Evolutionary conservation across 2,888 invertebrate genomes (phyloP).

Genomic region (Thymelicus sylvestris): DNA sequence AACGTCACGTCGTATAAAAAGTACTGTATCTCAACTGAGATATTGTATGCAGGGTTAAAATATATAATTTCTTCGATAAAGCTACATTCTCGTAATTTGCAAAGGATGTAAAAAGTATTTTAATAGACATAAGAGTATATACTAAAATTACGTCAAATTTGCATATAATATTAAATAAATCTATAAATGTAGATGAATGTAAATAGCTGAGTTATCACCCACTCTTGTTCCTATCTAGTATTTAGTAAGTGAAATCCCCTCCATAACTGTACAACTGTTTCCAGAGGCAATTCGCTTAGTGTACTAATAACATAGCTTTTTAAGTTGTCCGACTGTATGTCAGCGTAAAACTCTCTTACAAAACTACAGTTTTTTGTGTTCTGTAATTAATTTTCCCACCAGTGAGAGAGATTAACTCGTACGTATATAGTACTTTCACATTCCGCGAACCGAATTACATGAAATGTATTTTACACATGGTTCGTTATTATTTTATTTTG

Average conservation of each 20-base stretch:
- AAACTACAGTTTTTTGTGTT: conserved; percentile 15
- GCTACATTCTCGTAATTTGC: not conserved
- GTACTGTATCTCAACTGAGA: not conserved
- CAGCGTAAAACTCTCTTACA: conserved; percentile 36
- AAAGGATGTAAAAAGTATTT: not conserved
- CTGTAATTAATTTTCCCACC: conserved; percentile 21
- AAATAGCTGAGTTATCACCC: not conserved
- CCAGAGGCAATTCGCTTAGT: conserved; percentile 57
- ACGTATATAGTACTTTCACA: conserved; percentile 1
- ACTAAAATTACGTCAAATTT: conserved; percentile 2
- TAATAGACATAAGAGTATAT: not conserved
- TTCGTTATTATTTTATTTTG: too few relatives aligned
- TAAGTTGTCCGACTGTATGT: conserved; percentile 41
- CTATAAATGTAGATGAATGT: too few relatives aligned
- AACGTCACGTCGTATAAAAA: conserved; percentile 23
- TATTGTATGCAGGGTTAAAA: not conserved
- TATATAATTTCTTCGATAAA: not conserved
- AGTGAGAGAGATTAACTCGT: conserved; percentile 12
- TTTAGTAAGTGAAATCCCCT: conserved; percentile 46
- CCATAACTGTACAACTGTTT: conserved; percentile 58
- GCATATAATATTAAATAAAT: not conserved
- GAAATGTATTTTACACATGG: not conserved
- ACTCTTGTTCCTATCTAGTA: conserved; percentile 42
- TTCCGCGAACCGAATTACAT: conserved; percentile 10
- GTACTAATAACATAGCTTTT: conserved; percentile 58